Evolutionary conservation across 1,140 invertebrate species (phyloP), one percentile per base, ranked within the genome.

Genomic region (Calephelis virginiensis): DNA sequence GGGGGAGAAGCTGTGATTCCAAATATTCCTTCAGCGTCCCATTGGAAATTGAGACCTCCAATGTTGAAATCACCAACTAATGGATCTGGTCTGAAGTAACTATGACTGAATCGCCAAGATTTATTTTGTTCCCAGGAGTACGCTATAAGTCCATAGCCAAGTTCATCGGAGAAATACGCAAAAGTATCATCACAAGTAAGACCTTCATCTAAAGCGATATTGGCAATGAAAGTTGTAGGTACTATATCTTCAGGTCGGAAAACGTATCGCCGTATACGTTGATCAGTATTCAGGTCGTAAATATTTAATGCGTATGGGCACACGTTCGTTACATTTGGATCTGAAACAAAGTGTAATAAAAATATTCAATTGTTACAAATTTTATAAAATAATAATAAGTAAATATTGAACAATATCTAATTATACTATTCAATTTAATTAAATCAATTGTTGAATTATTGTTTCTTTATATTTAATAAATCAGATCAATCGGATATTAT

Each of bases 101-200:
- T 94, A 73, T 97, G 96, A 11, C 83, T 91, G 72, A 95, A 93
- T 68, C 96, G 92, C 96, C 96, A 97, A 1, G 95, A 96, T 69
- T 92, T 94, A 80, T 96, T 95, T 66, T 93, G 83, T 72, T 93
- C 91, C 93, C 94, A 96, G 0, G 95, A 96, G 80, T 96, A 97
- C 4, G 94, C 93, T 46, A 97, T 94, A 3, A 97, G 80, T 1
- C 95, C 96, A 74, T 96, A 96, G 12, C 95, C 95, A 1, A 96
- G 85, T 82, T 96, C 96, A 77, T 97, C 96, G 0, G 95, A 95
- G 83, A 96, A 94, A 74, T 97, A 97, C 2, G 95, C 95, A 75
- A 93, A 95, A 0, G 94, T 93, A 76, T 97, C 95, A 0, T 96
- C 94, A 77, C 96, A 97, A 47, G 90, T 93, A 71, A 93, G 92